Evolutionary conservation across 2,113 vertebrate species (phyloP), one percentile per base, ranked within the genome.

Genomic region (Dasyurus viverrinus): DNA sequence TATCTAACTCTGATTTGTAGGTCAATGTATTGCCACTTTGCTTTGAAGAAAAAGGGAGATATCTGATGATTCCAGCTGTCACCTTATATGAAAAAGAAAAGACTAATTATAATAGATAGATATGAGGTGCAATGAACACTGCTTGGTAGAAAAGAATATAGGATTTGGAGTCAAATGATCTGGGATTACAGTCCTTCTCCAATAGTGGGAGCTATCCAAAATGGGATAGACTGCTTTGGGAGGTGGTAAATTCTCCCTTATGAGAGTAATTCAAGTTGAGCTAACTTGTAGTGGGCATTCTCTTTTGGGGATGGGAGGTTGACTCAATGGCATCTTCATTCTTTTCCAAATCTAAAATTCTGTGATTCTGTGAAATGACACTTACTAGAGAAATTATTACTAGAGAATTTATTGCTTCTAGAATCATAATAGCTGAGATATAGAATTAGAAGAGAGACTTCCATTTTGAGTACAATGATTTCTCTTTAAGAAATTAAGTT

Each of bases 1-100:
- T 94, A 95, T 94, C 54, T 53, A 90, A 92, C 93, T 97, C 93
- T 97, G 94, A 95, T 97, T 97, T 96, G 95, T 94, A 92, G 93
- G 95, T 89, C 95, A 96, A 92, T 89, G 76, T 89, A 42, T 96
- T 94, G 53, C 53, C 95, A 93, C 90, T 96, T 76, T 89, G 68
- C 84, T 97, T 96, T 92, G 93, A 97, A 97, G 95, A 91, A 54
- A 48, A 95, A 89, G 93, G 53, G 93, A 97, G 97, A 94, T 96
- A 95, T 93, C 89, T 52, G 57, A 36, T 48, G 84, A 93, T 94
- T 96, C 91, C 96, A 94, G 97, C 84, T 89, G 92, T 84, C 12
- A 95, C 95, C 94, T 94, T n/a, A 53, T 92, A 89, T 36, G 84
- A 46, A 95, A 94, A 91, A 57, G n/a, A 92, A 95, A 95, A 96